Evolutionary conservation across 2,797 vertebrate genomes (phyloP).

Genomic region (Poecile montanus): DNA sequence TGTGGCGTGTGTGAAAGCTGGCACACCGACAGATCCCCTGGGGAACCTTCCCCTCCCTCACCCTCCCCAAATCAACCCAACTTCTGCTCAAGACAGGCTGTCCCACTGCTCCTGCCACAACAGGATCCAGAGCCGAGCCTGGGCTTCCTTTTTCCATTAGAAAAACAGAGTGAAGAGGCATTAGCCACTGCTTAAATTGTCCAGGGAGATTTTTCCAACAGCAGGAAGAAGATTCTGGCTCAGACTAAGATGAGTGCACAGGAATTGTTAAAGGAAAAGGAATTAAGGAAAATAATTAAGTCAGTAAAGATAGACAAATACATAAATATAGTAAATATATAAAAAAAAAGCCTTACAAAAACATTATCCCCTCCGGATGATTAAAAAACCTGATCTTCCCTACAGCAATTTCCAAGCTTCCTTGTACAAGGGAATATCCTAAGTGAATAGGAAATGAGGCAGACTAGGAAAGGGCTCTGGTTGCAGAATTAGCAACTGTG

Average conservation of each 20-base stretch:
- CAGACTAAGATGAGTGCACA: background rate
- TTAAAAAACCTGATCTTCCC: background rate
- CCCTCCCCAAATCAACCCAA: background rate
- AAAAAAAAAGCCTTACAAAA: background rate
- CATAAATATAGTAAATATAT: background rate
- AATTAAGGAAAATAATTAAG: background rate
- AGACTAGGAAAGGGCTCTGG: background rate
- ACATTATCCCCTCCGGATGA: background rate
- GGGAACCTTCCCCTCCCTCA: background rate
- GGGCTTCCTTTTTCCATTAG: background rate
- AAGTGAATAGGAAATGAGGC: background rate
- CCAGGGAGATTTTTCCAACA: background rate
- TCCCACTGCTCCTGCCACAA: background rate
- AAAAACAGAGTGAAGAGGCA: background rate
- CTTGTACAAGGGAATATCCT: background rate
- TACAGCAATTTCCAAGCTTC: background rate
- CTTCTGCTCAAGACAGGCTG: background rate
- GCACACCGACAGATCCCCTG: fast-evolving
- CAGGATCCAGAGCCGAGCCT: background rate
- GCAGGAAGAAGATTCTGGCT: background rate
- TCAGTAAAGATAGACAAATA: background rate
- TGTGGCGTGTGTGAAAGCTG: background rate
- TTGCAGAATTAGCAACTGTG: background rate
- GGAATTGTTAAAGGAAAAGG: background rate
- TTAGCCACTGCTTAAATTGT: background rate